Base-by-base conservation (phyloP, 2,797 vertebrate species). In the Molossus molossus region DNA sequence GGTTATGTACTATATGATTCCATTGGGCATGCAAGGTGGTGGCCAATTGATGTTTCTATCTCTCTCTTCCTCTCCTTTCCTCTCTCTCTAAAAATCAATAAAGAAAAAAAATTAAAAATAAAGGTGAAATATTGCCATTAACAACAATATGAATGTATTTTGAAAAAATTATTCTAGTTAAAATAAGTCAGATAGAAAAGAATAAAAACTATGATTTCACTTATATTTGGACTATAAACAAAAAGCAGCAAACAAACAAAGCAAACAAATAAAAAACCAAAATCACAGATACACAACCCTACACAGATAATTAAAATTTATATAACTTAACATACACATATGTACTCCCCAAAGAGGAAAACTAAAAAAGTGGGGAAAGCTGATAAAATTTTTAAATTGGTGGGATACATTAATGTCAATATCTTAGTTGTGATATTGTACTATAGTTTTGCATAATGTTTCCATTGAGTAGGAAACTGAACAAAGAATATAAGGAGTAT, bases 401-500 rank as follows among this genome's bases (percentile, higher is more conserved):
- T 82, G 13, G 1, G 5, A 40, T 89, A 72, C 6, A 91, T 77
- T 33, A 69, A 69, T 58, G 5, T 4, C 37, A 87, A 55, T 40
- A 77, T 64, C 11, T 17, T 82, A 11, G 10, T 14, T 87, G 25
- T 87, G 14, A 93, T 57, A 53, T 23, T 89, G 83, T 64, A 48
- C 21, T 80, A 50, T 12, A 90, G 18, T 77, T 95, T 53, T 93
- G 14, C 0, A 58, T 91, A 92, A 92, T 50, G 23, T 45, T 92
- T 69, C 12, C n/a, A 62, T 1, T 87, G 73, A 87, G 5, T 53
- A 29, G 37, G 15, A 90, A 93, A 70, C 17, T 27, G 4, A 14
- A 85, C 21, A 58, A 67, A 55, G 37, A 23, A 55, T 25, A 55
- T 17, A 37, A 90, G 23, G 17, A 57, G 15, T 58, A 29, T 76